A percentile compares a stretch with the other conserved stretches of the same genome.
These are phyloP conservation scores for Arion vulgaris DNA, from an alignment of 1,140 invertebrate species.

Conservation along the genomic window DNA sequence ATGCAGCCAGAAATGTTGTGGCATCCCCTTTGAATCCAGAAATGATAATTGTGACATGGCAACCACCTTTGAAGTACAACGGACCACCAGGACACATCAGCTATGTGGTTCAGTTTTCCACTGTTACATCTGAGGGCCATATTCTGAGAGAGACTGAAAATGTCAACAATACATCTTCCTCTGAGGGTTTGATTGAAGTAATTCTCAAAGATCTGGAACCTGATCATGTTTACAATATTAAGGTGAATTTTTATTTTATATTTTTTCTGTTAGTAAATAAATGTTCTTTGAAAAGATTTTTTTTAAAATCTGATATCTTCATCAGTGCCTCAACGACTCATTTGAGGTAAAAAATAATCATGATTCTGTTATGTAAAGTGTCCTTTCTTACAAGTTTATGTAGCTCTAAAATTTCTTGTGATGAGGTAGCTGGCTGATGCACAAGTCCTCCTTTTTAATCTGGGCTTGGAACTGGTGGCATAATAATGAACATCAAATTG, in stretches of 20 bases:
- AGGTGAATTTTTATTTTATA: constrained; percentile 40
- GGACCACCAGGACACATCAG: constrained; percentile 78
- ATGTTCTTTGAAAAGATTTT: no score
- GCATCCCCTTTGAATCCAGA: constrained; percentile 81
- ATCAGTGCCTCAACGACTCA: no score
- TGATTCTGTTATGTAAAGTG: no score
- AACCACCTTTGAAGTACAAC: constrained; percentile 78
- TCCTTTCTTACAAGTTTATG: no score
- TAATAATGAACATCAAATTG: no score
- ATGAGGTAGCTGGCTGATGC: no score
- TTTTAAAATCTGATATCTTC: no score
- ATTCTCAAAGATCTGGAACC: constrained; percentile 45
- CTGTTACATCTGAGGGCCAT: constrained; percentile 46
- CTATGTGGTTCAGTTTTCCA: constrained; percentile 85
- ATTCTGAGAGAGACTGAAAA: constrained; percentile 41
- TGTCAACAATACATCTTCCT: constrained; percentile 7
- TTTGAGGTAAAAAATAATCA: no score
- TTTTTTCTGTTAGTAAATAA: background rate
- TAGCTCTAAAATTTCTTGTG: no score
- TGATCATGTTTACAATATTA: constrained; percentile 47
- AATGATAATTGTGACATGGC: constrained; percentile 83
- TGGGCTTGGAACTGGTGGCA: no score
- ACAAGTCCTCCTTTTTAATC: no score
- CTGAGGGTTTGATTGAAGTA: constrained; percentile 26
- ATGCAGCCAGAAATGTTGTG: constrained; percentile 81